phyloP scores from a whole-genome alignment of 2,113 vertebrate species.

The Trichomycterus rosablanca region DNA sequence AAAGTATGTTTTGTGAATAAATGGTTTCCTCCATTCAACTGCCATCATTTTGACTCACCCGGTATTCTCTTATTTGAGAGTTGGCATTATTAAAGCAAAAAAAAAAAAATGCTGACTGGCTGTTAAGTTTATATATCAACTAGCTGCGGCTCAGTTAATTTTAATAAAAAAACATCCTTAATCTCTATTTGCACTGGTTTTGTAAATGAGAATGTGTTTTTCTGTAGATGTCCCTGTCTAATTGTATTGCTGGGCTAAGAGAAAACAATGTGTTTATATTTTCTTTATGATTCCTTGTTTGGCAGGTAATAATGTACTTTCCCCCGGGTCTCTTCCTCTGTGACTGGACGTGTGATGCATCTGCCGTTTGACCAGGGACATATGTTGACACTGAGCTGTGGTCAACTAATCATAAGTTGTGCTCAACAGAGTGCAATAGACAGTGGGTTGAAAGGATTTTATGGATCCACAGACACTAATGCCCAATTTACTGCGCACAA shows the following conservation, averaged over 20 bases:
- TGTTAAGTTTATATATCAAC: too few relatives aligned
- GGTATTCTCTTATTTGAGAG: too few relatives aligned
- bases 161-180: too few relatives aligned
- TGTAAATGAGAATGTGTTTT: too few relatives aligned
- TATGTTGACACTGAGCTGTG: slow-evolving; percentile 22
- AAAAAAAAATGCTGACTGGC: too few relatives aligned
- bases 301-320: slow-evolving; percentile 19
- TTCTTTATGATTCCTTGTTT: slow-evolving; percentile 1
- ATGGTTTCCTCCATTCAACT: too few relatives aligned
- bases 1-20: too few relatives aligned
- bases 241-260: neutral
- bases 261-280: neutral
- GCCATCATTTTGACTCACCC: too few relatives aligned
- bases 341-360: slow-evolving; percentile 1
- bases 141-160: too few relatives aligned
- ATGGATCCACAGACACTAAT: slow-evolving; percentile 23
- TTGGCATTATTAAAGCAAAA: too few relatives aligned
- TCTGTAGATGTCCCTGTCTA: slow-evolving; percentile 2
- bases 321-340: neutral
- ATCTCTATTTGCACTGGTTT: too few relatives aligned
- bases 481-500: slow-evolving; percentile 31
- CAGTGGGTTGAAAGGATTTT: slow-evolving; percentile 26
- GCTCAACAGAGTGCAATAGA: slow-evolving; percentile 31
- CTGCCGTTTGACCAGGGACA: slow-evolving; percentile 19
- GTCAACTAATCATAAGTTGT: slow-evolving; percentile 18